phyloP scores from a whole-genome alignment of 2,113 vertebrate species.

The Poeciliopsis prolifica region DNA sequence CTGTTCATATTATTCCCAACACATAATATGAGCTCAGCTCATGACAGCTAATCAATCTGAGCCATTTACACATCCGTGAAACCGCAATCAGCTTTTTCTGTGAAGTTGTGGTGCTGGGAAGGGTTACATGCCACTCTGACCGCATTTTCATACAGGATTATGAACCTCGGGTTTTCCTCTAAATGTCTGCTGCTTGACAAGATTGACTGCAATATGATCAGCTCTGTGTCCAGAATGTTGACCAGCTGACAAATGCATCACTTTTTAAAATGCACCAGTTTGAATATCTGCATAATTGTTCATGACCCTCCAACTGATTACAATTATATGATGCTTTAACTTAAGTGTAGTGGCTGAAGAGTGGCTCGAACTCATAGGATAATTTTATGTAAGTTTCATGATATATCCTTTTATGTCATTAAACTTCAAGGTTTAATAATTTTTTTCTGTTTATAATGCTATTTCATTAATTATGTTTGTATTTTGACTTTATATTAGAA shows the following conservation, averaged over 20 bases:
- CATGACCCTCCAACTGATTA: not conserved
- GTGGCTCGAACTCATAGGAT: not conserved
- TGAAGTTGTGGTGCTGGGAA: not conserved
- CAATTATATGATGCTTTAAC: not conserved
- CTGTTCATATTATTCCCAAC: slow-evolving; percentile 14
- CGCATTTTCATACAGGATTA: slow-evolving; percentile 16
- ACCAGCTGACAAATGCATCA: not conserved
- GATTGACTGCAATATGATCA: slow-evolving; percentile 5
- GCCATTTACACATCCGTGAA: slow-evolving; percentile 29
- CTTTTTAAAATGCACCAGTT: not conserved
- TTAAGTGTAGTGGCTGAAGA: slow-evolving; percentile 1
- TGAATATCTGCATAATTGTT: not conserved
- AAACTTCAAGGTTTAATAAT: no score
- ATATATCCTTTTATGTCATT: no score
- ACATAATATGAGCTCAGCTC: slow-evolving; percentile 19
- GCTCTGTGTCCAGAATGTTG: not conserved
- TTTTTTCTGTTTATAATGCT: not conserved
- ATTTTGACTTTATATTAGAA: not conserved
- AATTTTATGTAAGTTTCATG: no score
- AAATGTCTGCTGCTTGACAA: slow-evolving; percentile 3
- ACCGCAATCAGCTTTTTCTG: slow-evolving; percentile 27
- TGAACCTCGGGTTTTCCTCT: slow-evolving; percentile 1
- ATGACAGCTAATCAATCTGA: slow-evolving; percentile 55
- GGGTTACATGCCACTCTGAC: slow-evolving; percentile 6
- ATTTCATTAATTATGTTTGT: not conserved